phyloP scores from a whole-genome alignment of 2,888 invertebrate species.

The Petrolisthes manimaculis region DNA sequence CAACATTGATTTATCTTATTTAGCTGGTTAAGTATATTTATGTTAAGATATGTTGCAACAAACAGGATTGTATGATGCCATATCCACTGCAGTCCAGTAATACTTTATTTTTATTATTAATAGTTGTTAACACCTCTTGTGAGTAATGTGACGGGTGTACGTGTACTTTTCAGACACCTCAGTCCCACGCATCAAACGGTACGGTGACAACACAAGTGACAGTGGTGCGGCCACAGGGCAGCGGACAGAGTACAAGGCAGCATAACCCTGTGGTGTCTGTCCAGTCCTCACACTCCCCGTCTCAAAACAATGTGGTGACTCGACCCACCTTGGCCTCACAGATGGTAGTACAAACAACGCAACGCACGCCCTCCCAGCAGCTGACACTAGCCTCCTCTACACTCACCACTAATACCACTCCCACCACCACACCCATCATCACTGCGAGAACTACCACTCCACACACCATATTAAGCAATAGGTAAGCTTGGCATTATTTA shows the following conservation, averaged over 20 bases:
- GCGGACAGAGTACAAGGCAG: slow-evolving; percentile 35
- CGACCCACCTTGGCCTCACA: slow-evolving; percentile 46
- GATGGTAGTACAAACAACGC: slow-evolving; percentile 54
- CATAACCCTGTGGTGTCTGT: slow-evolving; percentile 36
- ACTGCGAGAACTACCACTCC: slow-evolving; percentile 61
- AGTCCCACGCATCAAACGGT: slow-evolving; percentile 30
- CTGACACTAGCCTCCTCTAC: slow-evolving; percentile 33
- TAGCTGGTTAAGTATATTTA: too few relatives aligned
- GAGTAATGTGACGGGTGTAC: not conserved
- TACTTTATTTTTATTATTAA: not conserved
- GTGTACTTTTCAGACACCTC: slow-evolving; percentile 36
- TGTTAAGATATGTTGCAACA: not conserved
- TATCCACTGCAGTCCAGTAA: not conserved
- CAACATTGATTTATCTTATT: not conserved
- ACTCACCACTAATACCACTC: slow-evolving; percentile 39
- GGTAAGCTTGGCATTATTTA: slow-evolving; percentile 19
- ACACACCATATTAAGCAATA: slow-evolving; percentile 53
- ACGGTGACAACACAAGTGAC: slow-evolving; percentile 49
- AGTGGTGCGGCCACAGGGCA: slow-evolving; percentile 54
- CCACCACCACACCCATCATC: slow-evolving; percentile 57
- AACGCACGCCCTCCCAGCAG: slow-evolving; percentile 33
- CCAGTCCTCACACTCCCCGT: slow-evolving; percentile 34
- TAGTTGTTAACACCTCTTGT: too few relatives aligned
- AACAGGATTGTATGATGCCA: not conserved
- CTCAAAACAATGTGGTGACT: slow-evolving; percentile 42